phyloP scores from a whole-genome alignment of 2,888 invertebrate genomes.

The Itoplectis maculator region DNA sequence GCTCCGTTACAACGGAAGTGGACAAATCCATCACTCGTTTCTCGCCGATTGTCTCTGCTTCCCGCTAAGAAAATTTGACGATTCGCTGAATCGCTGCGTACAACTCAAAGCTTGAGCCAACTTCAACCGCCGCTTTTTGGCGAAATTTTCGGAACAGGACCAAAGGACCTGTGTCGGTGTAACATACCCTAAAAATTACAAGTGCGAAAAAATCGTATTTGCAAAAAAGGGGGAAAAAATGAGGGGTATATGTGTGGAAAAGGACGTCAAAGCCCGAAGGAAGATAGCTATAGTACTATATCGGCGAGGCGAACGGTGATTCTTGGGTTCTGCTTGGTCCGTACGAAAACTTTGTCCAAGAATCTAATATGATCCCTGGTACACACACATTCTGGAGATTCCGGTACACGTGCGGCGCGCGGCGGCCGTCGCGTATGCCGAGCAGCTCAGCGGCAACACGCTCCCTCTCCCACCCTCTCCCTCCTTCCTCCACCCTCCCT shows the following conservation, averaged over 20 bases:
- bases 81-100: not conserved
- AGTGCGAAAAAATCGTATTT: not conserved
- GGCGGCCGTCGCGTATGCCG: conserved; percentile 37
- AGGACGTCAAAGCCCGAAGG: conserved; percentile 26
- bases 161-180: too few species aligned
- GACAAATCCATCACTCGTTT: not conserved
- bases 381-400: conserved; percentile 82
- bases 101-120: too few species aligned
- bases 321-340: conserved; percentile 77
- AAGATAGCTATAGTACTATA: conserved; percentile 30
- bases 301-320: conserved; percentile 69
- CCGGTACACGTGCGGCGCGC: conserved; percentile 68
- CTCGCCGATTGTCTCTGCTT: not conserved
- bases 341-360: conserved; percentile 84
- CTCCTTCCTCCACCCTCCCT: too few species aligned
- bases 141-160: too few species aligned
- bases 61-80: not conserved
- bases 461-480: too few species aligned
- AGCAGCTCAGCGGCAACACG: conserved; percentile 39
- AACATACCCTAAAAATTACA: too few species aligned
- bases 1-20: not conserved
- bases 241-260: not conserved
- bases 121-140: too few species aligned
- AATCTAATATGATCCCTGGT: conserved; percentile 83
- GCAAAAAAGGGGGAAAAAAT: not conserved